A percentile compares a stretch with the other conserved stretches of the same genome.
phyloP scores from a whole-genome alignment of 1,140 invertebrate species.

The Drosophila biarmipes region DNA sequence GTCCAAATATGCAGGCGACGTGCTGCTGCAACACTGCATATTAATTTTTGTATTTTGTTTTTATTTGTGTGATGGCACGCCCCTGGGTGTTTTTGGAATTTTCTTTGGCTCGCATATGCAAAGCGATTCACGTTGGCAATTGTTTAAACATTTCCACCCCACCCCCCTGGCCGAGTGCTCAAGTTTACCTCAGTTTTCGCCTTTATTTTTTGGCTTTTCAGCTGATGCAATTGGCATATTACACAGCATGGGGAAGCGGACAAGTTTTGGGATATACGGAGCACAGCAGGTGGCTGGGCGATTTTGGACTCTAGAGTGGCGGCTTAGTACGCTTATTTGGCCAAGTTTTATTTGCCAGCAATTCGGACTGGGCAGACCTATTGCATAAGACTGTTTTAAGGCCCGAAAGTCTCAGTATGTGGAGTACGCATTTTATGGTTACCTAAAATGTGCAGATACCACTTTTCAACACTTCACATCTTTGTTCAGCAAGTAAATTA shows the following conservation, averaged over 20 bases:
- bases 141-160: slow-evolving; percentile 33
- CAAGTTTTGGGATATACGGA: slow-evolving; percentile 25
- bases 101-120: slow-evolving; percentile 44
- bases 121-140: slow-evolving; percentile 51
- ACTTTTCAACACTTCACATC: neutral
- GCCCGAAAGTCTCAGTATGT: slow-evolving; percentile 1
- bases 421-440: neutral
- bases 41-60: slow-evolving; percentile 61
- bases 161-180: slow-evolving; percentile 17
- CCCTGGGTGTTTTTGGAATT: slow-evolving; percentile 34
- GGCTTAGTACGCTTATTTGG: slow-evolving; percentile 40
- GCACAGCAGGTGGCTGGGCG: slow-evolving; percentile 39
- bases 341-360: slow-evolving; percentile 30
- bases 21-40: slow-evolving; percentile 76
- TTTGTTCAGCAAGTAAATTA: neutral
- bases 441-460: too few species aligned
- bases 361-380: slow-evolving; percentile 3
- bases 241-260: slow-evolving; percentile 1
- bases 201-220: slow-evolving; percentile 41
- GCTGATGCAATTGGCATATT: slow-evolving; percentile 62
- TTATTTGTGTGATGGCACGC: slow-evolving; percentile 30
- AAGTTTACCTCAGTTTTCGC: slow-evolving; percentile 5
- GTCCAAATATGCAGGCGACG: slow-evolving; percentile 67
- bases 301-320: slow-evolving; percentile 15
- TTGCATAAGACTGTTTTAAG: slow-evolving; percentile 30